Conservation (phyloP, 2,113 vertebrate genomes). For the Pogonocichla stellata region DNA sequence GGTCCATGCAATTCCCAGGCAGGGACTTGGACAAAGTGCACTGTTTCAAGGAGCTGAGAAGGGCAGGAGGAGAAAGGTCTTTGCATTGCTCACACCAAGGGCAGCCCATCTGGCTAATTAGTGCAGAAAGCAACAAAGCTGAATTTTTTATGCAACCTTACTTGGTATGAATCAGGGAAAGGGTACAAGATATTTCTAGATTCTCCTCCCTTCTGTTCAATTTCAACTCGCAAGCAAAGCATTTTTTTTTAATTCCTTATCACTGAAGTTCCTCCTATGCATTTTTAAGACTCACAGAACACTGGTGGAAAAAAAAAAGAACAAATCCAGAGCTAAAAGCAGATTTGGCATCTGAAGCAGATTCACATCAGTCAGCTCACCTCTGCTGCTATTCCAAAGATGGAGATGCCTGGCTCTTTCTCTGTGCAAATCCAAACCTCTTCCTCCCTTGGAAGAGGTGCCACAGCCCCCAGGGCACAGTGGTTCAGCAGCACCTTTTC, state of each 20-base stretch:
- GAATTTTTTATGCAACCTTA: not conserved
- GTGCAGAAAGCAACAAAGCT: not conserved
- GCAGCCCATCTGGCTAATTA: not conserved
- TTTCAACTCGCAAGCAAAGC: not conserved
- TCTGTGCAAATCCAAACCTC: not conserved
- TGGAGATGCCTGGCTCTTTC: not conserved
- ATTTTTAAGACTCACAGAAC: not conserved
- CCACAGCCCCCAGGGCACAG: not conserved
- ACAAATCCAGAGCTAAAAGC: not conserved
- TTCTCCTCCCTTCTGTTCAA: not conserved
- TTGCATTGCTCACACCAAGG: not conserved
- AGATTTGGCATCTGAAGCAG: not conserved
- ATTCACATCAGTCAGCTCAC: not conserved
- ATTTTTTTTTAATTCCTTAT: not conserved
- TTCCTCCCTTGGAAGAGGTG: not conserved
- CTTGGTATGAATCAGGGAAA: not conserved
- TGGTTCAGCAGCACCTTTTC: not conserved
- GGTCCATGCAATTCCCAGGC: not conserved
- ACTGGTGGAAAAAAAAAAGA: not conserved
- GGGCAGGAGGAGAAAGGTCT: not conserved
- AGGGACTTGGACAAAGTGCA: not conserved
- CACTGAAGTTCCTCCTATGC: not conserved
- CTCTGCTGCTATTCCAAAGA: not conserved
- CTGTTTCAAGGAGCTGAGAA: not conserved
- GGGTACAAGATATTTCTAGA: not conserved